A percentile compares a stretch with the other conserved stretches of the same genome.
Evolutionary conservation across 2,113 vertebrate genomes (phyloP).

Genomic region (Phoenicopterus ruber): DNA sequence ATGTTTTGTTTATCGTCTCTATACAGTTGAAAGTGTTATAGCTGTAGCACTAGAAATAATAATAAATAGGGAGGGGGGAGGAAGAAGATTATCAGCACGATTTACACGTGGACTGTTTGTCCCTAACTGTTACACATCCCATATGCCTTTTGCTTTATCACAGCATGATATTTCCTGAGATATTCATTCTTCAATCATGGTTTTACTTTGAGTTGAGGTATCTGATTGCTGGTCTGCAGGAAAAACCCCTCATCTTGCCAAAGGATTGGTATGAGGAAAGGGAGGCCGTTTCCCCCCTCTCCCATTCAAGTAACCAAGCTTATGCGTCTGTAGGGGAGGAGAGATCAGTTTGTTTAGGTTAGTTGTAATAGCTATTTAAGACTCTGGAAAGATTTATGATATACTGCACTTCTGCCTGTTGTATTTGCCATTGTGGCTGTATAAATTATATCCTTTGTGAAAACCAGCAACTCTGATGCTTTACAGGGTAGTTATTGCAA

Average conservation of each 20-base stretch:
- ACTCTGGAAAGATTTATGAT: neutral
- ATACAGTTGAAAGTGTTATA: neutral
- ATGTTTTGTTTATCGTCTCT: neutral
- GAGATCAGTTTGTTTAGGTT: neutral
- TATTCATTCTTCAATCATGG: neutral
- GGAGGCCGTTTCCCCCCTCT: neutral
- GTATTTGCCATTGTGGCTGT: neutral
- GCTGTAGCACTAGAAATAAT: neutral
- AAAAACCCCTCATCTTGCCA: neutral
- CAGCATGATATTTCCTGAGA: neutral
- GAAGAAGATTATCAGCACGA: neutral
- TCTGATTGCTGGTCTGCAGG: neutral
- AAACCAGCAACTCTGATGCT: neutral
- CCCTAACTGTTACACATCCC: neutral
- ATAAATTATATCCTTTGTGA: neutral
- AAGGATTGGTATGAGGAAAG: neutral
- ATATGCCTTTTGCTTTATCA: neutral
- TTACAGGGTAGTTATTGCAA: neutral
- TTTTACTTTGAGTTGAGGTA: neutral
- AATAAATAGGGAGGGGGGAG: neutral
- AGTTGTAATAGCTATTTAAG: neutral
- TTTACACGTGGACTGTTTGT: conserved; percentile 5
- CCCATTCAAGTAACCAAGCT: neutral
- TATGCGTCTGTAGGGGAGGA: neutral
- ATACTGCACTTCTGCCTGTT: neutral